phyloP scores from a whole-genome alignment of 2,888 invertebrate genomes.

The Parnassius smintheus region DNA sequence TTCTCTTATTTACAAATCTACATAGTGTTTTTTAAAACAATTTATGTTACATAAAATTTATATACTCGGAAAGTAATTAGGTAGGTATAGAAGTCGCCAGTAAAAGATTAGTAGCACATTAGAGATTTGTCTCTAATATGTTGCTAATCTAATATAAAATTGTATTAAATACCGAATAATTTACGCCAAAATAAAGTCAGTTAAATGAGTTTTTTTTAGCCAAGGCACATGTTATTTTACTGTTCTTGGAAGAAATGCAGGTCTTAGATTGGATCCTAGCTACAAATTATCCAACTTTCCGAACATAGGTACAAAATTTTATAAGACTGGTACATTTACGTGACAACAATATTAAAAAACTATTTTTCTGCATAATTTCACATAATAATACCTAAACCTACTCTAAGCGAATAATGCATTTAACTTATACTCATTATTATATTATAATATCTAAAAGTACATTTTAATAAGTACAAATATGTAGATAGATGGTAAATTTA shows the following conservation, averaged over 20 bases:
- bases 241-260: slow-evolving; percentile 73
- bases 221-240: slow-evolving; percentile 77
- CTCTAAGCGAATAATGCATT: slow-evolving; percentile 76
- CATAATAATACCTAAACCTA: slow-evolving; percentile 73
- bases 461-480: slow-evolving; percentile 71
- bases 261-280: slow-evolving; percentile 80
- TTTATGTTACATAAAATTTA: too few species aligned
- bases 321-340: slow-evolving; percentile 80
- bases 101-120: too few species aligned
- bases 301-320: slow-evolving; percentile 79
- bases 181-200: not conserved
- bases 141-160: too few species aligned
- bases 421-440: slow-evolving; percentile 63
- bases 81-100: too few species aligned
- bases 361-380: slow-evolving; percentile 79
- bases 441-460: slow-evolving; percentile 74
- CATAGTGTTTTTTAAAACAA: too few species aligned
- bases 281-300: slow-evolving; percentile 80
- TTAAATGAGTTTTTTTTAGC: slow-evolving; percentile 43
- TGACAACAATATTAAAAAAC: slow-evolving; percentile 82
- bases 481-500: slow-evolving; percentile 41
- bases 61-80: too few species aligned
- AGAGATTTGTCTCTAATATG: too few species aligned
- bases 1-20: too few species aligned
- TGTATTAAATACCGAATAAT: too few species aligned